phyloP scores from a whole-genome alignment of 2,113 vertebrate genomes.

The Oxyruncus cristatus region DNA sequence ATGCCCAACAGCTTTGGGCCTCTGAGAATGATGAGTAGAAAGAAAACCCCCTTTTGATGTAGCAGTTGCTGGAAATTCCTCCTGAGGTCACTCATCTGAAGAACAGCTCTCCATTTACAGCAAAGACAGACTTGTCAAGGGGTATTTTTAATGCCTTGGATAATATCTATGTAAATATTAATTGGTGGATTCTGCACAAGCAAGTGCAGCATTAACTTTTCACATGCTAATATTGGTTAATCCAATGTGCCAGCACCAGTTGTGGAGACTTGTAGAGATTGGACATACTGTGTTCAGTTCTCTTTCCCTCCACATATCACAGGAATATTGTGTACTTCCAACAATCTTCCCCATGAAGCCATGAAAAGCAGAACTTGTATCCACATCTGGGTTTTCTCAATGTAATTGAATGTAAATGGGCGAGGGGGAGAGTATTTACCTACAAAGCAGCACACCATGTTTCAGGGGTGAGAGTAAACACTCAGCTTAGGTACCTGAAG shows the following conservation, averaged over 20 bases:
- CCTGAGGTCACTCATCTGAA: conserved; percentile 20
- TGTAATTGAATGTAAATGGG: neutral
- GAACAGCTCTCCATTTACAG: conserved; percentile 1
- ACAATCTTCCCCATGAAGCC: neutral
- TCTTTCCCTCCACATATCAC: fast-evolving
- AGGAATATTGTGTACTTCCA: neutral
- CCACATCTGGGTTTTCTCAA: neutral
- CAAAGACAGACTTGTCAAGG: neutral
- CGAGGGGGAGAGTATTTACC: neutral
- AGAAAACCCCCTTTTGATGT: conserved; percentile 39
- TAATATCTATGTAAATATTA: neutral
- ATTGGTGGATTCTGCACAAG: neutral
- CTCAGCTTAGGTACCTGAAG: neutral
- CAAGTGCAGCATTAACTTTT: neutral
- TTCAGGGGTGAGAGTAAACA: neutral
- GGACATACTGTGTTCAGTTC: neutral
- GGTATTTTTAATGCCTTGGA: neutral
- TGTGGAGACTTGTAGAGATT: neutral
- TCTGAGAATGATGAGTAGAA: neutral
- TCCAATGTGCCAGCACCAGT: neutral
- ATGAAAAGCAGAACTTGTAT: neutral
- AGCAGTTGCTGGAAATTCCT: conserved; percentile 56
- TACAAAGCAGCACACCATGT: neutral
- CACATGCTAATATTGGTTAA: neutral
- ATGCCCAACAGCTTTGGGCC: neutral